Percentiles rank a stretch among this genome's conserved stretches.
Evolutionary conservation across 2,113 vertebrate species (phyloP).

Genomic region (Colius striatus): DNA sequence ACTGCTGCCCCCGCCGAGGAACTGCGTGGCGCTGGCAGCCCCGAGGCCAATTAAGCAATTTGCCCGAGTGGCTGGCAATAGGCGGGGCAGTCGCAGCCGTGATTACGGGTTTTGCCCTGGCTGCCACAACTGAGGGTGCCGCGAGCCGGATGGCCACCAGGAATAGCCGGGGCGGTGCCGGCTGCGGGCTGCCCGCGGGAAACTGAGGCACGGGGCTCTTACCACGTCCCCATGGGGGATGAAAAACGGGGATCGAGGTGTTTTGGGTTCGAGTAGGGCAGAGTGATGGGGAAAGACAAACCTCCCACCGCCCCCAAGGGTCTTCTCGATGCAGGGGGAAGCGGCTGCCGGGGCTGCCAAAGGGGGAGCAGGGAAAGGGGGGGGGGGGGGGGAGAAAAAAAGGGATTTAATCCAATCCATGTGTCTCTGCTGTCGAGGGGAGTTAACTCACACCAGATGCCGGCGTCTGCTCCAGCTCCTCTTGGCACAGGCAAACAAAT

Average conservation of each 20-base stretch:
- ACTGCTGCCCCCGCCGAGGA: neutral
- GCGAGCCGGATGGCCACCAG: neutral
- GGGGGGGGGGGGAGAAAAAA: neutral
- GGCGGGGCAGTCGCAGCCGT: neutral
- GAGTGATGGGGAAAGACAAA: no score
- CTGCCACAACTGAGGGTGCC: slow-evolving; percentile 39
- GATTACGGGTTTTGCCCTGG: slow-evolving; percentile 3
- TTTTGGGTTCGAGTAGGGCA: fast-evolving
- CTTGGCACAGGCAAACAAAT: neutral
- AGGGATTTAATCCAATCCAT: slow-evolving; percentile 51
- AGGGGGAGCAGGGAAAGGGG: neutral
- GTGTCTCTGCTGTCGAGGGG: slow-evolving; percentile 17
- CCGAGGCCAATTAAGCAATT: neutral
- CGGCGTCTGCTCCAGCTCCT: slow-evolving; percentile 33
- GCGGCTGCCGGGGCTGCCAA: no score
- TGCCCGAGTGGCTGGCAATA: slow-evolving; percentile 34
- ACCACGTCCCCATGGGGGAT: neutral
- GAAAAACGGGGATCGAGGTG: neutral
- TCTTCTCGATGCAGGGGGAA: no score
- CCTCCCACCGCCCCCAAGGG: fast-evolving
- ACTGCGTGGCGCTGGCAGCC: neutral
- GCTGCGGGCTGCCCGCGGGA: neutral
- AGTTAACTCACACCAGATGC: slow-evolving; percentile 63
- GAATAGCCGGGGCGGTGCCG: slow-evolving; percentile 54
- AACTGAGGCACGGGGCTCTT: slow-evolving; percentile 6